Evolutionary conservation across 35 echinoderm and acorn worm genomes (phyloP).

Genomic region (Lytechinus pictus): DNA sequence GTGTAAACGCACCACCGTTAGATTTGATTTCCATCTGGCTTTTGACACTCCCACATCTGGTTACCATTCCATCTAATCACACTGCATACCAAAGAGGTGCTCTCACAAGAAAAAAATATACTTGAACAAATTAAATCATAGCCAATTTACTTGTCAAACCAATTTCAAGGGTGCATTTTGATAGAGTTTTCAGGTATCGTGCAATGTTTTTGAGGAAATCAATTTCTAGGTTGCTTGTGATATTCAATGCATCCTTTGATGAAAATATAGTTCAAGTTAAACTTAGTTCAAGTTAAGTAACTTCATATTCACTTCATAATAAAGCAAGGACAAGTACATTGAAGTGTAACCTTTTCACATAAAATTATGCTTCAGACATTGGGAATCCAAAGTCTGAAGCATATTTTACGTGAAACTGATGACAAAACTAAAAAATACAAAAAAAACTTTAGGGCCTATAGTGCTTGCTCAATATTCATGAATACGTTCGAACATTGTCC

Average conservation of each 20-base stretch:
- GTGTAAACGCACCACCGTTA: background rate
- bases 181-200: background rate
- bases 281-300: too few relatives aligned
- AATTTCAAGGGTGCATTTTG: background rate
- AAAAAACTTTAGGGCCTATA: too few relatives aligned
- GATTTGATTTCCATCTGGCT: slow-evolving; percentile 24
- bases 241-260: background rate
- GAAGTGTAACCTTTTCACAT: too few relatives aligned
- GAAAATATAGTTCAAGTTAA: too few relatives aligned
- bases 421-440: too few relatives aligned
- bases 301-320: too few relatives aligned
- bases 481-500: too few relatives aligned
- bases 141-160: background rate
- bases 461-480: too few relatives aligned
- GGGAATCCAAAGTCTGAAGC: too few relatives aligned
- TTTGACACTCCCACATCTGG: slow-evolving; percentile 44
- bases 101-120: background rate
- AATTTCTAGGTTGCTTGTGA: background rate
- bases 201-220: background rate
- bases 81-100: slow-evolving; percentile 19
- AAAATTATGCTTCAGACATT: too few relatives aligned
- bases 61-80: slow-evolving; percentile 31
- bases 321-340: background rate
- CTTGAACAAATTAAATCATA: slow-evolving; percentile 5
- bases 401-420: too few relatives aligned